phyloP scores from a whole-genome alignment of 2,113 vertebrate species.

The Phrynosoma blainvillii region DNA sequence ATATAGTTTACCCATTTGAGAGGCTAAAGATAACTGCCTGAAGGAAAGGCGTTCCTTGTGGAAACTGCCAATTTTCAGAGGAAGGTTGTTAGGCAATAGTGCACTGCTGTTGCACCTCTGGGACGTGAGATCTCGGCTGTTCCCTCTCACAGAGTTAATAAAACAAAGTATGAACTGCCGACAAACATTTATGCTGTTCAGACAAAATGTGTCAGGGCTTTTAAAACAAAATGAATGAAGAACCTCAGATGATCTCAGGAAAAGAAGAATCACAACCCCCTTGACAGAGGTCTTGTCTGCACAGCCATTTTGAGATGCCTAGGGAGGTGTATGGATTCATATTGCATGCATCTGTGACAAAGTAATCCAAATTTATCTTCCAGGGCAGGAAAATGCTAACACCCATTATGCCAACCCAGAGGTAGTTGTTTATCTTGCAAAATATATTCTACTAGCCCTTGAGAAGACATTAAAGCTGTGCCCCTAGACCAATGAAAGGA shows the following conservation, averaged over 20 bases:
- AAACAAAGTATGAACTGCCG: slow-evolving; percentile 30
- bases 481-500: neutral
- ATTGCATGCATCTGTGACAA: neutral
- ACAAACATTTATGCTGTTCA: slow-evolving; percentile 32
- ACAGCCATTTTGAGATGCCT: neutral
- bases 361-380: neutral
- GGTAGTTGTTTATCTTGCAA: neutral
- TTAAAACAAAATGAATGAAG: slow-evolving; percentile 28
- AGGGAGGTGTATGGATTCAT: neutral
- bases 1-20: neutral
- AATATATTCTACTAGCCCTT: neutral
- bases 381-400: neutral
- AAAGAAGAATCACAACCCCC: neutral
- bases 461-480: neutral
- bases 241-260: slow-evolving; percentile 7
- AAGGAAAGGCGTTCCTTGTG: slow-evolving; percentile 38
- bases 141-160: slow-evolving; percentile 18
- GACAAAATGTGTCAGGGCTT: slow-evolving; percentile 19
- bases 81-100: slow-evolving; percentile 35
- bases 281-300: neutral
- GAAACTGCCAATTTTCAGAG: slow-evolving; percentile 35
- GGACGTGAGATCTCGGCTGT: slow-evolving; percentile 38
- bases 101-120: slow-evolving; percentile 38
- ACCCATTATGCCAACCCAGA: neutral
- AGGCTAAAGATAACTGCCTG: slow-evolving; percentile 29